Conservation (phyloP, 2,113 vertebrate species). For the Daboia siamensis region DNA sequence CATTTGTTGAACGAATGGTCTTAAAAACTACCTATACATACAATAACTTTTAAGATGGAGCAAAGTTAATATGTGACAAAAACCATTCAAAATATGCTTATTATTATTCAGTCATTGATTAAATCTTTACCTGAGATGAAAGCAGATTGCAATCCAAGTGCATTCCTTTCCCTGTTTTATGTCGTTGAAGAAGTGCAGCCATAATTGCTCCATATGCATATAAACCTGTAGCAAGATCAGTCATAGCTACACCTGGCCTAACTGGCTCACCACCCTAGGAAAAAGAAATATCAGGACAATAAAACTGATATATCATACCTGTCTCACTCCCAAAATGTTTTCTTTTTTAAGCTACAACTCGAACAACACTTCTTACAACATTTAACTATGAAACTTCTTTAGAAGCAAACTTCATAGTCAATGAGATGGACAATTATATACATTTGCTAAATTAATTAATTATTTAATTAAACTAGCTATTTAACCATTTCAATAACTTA, state of each 20-base stretch:
- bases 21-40: background rate
- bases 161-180: conserved; percentile 79
- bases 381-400: background rate
- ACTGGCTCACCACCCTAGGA: conserved; percentile 87
- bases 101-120: background rate
- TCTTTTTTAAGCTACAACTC: background rate
- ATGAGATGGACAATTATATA: background rate
- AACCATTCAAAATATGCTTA: background rate
- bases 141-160: conserved; percentile 94
- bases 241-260: conserved; percentile 92
- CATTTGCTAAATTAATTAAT: background rate
- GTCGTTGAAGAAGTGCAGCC: conserved; percentile 86
- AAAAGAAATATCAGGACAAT: conserved; percentile 4
- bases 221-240: conserved; percentile 90
- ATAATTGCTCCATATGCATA: conserved; percentile 86
- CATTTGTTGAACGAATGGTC: background rate
- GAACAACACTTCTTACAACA: background rate
- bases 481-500: background rate
- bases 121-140: conserved; percentile 85
- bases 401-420: background rate
- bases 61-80: background rate
- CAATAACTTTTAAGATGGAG: background rate
- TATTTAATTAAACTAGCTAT: background rate
- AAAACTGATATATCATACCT: background rate
- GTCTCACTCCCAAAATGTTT: background rate